Base-by-base conservation (phyloP, 2,113 vertebrate species). In the Rhinogobius similis region DNA sequence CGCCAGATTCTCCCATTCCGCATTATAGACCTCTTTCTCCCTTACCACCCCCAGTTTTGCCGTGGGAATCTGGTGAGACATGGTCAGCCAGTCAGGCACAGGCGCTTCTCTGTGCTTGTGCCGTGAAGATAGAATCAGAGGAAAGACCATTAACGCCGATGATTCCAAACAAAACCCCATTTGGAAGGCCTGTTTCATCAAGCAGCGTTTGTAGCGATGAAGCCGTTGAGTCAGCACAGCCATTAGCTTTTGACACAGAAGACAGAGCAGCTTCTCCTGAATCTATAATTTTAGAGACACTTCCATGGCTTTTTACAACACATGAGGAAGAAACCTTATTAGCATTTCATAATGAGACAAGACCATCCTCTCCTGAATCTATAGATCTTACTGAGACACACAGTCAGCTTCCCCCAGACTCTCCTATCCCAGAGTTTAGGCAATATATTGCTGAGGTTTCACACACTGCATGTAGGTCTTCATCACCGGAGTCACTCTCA, bases 21-120 rank as follows among this genome's bases (percentile, higher is more conserved):
- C 79, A 82, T 11, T 88, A 77, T 62, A 87, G 87, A 43, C 86
- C 86, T 1, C 78, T 86, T 61, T 88, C 87, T 59, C 90, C 87
- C 7, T 81, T 91, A 4, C 88, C 86, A 38, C 89, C 87, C 9
- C 62, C 78, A 61, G 58, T 86, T 53, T 43, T 78, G 59, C 63
- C 65, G n/a, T 88, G 83, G 83, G 86, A 90, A 72, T 72, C 44
- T 39, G 24, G 10, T 32, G 43, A 68, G 46, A 38, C 7, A 24
- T 41, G 13, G 11, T 5, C 55, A 62, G 53, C 53, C 24, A 13
- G 27, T 12, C 53, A 46, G 3, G 68, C 39, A 1, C 69, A 72
- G 26, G 5, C 43, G 36, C 70, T 76, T 32, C 36, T 77, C 1
- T 64, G 59, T 67, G 52, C 16, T 1, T n/a, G 66, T 66, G 61